A percentile compares a stretch with the other conserved stretches of the same genome.
Evolutionary conservation across 1,140 invertebrate species (phyloP).

Genomic region (Scaptodrosophila lebanonensis): DNA sequence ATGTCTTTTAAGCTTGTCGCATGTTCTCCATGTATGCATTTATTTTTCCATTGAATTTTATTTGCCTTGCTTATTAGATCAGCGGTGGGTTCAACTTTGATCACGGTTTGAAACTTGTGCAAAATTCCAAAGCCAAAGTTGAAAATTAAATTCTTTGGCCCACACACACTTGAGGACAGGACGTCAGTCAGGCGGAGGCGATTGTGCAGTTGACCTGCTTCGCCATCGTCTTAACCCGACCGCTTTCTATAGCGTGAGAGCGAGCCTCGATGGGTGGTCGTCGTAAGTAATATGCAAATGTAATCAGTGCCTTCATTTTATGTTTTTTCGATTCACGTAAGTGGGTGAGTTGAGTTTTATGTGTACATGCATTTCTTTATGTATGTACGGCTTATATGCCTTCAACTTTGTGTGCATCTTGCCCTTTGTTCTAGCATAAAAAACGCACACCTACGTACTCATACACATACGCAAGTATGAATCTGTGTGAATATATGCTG

Average conservation of each 20-base stretch:
- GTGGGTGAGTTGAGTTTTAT: constrained; percentile 41
- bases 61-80: constrained; percentile 50
- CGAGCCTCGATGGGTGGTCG: constrained; percentile 4
- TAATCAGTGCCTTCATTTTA: constrained; percentile 72
- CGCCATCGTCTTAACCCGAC: too few relatives aligned
- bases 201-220: too few relatives aligned
- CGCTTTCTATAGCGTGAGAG: constrained; percentile 22
- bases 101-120: constrained; percentile 38
- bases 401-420: constrained; percentile 48
- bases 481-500: background rate
- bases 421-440: constrained; percentile 2
- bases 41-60: too few relatives aligned
- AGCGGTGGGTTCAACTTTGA: constrained; percentile 47
- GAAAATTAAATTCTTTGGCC: constrained; percentile 68
- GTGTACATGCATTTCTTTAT: constrained; percentile 60
- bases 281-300: constrained; percentile 69
- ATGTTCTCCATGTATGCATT: too few relatives aligned
- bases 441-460: constrained; percentile 7
- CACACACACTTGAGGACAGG: constrained; percentile 11
- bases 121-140: constrained; percentile 64
- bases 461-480: constrained; percentile 9
- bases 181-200: too few relatives aligned
- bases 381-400: constrained; percentile 53
- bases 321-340: constrained; percentile 23
- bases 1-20: too few relatives aligned